These are phyloP conservation scores for Coelopa pilipes DNA, from an alignment of 2,888 invertebrate genomes.

Conservation along the genomic window DNA sequence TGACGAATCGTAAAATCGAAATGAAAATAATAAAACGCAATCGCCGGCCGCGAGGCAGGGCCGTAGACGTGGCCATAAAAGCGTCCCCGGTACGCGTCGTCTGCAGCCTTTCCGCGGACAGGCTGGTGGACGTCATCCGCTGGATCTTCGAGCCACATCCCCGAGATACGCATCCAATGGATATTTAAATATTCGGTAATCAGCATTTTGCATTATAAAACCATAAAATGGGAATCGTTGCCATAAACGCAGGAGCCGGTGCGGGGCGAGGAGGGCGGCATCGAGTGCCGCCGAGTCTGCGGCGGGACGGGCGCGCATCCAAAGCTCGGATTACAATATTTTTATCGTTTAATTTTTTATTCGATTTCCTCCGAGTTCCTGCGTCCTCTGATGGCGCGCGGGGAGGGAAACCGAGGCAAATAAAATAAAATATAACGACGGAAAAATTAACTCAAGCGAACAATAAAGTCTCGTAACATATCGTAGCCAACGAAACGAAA, in stretches of 20 bases:
- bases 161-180: background rate
- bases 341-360: constrained; percentile 7
- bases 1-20: constrained; percentile 5
- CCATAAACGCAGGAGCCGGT: constrained; percentile 23
- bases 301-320: constrained; percentile 4
- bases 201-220: constrained; percentile 55
- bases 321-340: constrained; percentile 26
- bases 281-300: background rate
- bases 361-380: background rate
- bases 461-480: background rate
- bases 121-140: background rate
- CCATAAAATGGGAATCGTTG: constrained; percentile 52
- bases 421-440: constrained; percentile 39
- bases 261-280: constrained; percentile 5
- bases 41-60: background rate
- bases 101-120: too few relatives aligned
- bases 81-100: too few relatives aligned
- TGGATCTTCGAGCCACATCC: background rate
- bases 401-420: constrained; percentile 39
- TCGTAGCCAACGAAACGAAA: background rate
- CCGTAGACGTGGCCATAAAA: too few relatives aligned
- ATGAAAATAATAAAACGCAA: background rate
- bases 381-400: background rate
- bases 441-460: constrained; percentile 36
- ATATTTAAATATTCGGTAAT: constrained; percentile 38